These are phyloP conservation scores for Nomia melanderi DNA, from an alignment of 1,140 invertebrate genomes.

Conservation along the genomic window DNA sequence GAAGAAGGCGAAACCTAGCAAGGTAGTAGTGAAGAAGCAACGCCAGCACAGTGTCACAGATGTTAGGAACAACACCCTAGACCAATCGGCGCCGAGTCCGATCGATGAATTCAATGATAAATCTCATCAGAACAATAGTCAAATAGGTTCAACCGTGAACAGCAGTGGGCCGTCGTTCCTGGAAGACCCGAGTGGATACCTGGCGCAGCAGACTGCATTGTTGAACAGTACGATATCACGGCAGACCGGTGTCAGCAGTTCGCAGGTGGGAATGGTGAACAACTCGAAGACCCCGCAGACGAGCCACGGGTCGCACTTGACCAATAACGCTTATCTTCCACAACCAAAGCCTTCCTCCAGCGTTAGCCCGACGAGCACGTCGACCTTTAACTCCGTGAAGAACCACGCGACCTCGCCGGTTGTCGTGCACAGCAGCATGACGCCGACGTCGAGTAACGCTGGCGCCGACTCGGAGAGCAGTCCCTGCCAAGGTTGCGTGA, in stretches of 20 bases:
- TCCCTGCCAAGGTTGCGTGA: conserved; percentile 72
- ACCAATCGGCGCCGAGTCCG: conserved; percentile 64
- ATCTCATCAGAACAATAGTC: conserved; percentile 69
- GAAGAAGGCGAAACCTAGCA: conserved; percentile 84
- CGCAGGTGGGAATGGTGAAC: conserved; percentile 73
- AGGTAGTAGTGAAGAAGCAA: conserved; percentile 82
- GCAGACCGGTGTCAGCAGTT: conserved; percentile 83
- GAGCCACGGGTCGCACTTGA: conserved; percentile 58
- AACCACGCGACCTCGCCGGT: conserved; percentile 78
- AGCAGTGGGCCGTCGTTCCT: conserved; percentile 87
- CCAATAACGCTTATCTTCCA: conserved; percentile 70
- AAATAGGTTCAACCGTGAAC: conserved; percentile 70
- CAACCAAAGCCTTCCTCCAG: conserved; percentile 78
- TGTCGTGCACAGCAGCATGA: conserved; percentile 78
- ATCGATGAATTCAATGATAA: conserved; percentile 75
- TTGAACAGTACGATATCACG: conserved; percentile 91
- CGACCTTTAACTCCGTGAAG: conserved; percentile 70
- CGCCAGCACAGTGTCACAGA: conserved; percentile 76
- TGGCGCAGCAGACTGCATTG: conserved; percentile 92
- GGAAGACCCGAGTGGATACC: conserved; percentile 93
- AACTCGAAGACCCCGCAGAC: conserved; percentile 72
- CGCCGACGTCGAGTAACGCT: conserved; percentile 71
- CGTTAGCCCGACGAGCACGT: conserved; percentile 73
- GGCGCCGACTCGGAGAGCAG: conserved; percentile 71
- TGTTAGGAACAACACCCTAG: conserved; percentile 65